Base-by-base conservation (phyloP, 2,888 invertebrate genomes). In the Apodemia duryi region DNA sequence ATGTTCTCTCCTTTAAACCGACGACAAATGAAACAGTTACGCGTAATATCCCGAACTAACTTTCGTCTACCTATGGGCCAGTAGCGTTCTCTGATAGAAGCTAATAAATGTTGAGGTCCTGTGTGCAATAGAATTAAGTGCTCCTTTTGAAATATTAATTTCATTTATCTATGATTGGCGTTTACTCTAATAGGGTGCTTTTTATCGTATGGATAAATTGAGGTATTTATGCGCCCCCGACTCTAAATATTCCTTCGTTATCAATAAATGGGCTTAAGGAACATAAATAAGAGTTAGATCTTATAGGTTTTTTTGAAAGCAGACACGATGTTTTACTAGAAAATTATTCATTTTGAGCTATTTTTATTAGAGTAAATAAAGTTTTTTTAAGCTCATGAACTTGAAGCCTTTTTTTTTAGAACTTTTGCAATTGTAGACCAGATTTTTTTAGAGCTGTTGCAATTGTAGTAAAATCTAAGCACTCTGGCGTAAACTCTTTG, bases 171-270 rank as follows among this genome's bases (percentile, higher is more conserved):
- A 51, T 51, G 51, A 51, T 51, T 2, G 6, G 51, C 51, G 21
- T 21, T 21, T 51, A 51, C 0, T 51, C 21, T 21, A 21, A 51
- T 51, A 7, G 51, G 52, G 9, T 52, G 52, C n/a, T 2, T 52
- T 28, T 52, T 28, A 9, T 52, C 52, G 3, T 52, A 52, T 4
- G 21, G 52, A 10, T 52, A 52, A 9, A 52, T 9, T 1, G 52
- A 52, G 52, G 62, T 35, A n/a, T 63, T 43, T 11, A 71, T 51
- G 10, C 73, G 62, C 9, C 73, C 70, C 71, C 69, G 9, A 71
- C 71, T 52, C 71, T 61, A n/a, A 71, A 66, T 49, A 70, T 1
- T 2, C 43, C 21, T 11, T 41, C 41, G 11, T 9, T 35, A 54
- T 54, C 54, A 5, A 28, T 51, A 51, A 63, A 51, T n/a, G 54